Percentiles rank a stretch among this genome's conserved stretches.
These are phyloP conservation scores for Hymenochirus boettgeri DNA, from an alignment of 2,113 vertebrate genomes.

Conservation along the genomic window DNA sequence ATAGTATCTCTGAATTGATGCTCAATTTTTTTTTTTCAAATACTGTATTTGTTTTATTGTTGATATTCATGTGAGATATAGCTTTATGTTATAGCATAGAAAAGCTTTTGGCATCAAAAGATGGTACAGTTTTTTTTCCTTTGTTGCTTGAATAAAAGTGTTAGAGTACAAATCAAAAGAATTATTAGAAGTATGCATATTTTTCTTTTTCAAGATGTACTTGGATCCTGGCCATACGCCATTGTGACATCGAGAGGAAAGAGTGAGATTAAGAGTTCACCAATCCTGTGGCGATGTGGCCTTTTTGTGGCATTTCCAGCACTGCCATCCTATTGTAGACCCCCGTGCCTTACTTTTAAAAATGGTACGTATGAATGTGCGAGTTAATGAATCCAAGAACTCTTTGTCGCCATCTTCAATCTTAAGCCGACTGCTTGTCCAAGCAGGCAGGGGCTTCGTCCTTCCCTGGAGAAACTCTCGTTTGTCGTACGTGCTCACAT, in stretches of 20 bases:
- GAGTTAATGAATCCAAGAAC: conserved; percentile 44
- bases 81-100: no score
- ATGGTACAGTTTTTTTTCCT: no score
- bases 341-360: conserved; percentile 45
- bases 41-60: no score
- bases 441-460: conserved; percentile 44
- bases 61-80: no score
- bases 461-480: conserved; percentile 52
- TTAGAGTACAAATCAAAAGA: no score
- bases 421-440: conserved; percentile 51
- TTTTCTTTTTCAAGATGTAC: conserved; percentile 18
- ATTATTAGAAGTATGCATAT: no score
- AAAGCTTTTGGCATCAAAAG: no score
- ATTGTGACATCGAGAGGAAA: conserved; percentile 21
- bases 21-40: no score
- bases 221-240: neutral
- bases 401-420: conserved; percentile 53
- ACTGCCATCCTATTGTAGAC: conserved; percentile 44
- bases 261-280: neutral
- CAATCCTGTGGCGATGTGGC: conserved; percentile 23
- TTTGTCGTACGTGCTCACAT: no score
- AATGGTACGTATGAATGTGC: conserved; percentile 54
- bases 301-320: conserved; percentile 49
- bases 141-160: no score
- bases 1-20: no score